Base-by-base conservation (phyloP, 1,140 invertebrate genomes). In the Ylistrum balloti region DNA sequence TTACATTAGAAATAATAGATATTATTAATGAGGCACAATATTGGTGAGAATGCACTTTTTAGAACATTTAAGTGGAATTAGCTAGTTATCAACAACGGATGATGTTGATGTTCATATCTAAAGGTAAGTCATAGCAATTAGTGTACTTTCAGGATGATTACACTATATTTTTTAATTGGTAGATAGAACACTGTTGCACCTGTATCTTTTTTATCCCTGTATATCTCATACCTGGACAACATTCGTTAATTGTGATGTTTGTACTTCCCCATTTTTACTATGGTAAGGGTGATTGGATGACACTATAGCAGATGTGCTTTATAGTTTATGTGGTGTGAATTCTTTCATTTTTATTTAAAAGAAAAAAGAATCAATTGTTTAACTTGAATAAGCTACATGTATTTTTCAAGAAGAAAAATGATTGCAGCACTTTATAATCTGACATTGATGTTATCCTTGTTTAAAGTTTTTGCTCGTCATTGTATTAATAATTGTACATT, bases 211-310 rank as follows among this genome's bases (percentile, higher is more conserved):
- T n/a, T 74, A 0, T 48, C 45, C 20, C 45, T 17, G 1, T 17
- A 20, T n/a, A n/a, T 48, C 15, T 20, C 22, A 20, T 20, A 48
- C 3, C 45, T 17, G 11, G 11, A 20, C 35, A 38, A 38, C 45
- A 48, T 48, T 48, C 22, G 13, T 48, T 17, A 10, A 48, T 48
- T 48, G 13, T 17, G 22, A 17, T 17, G 20, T 48, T 1, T 48
- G 11, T 17, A 17, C 1, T 48, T 17, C n/a, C 56, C n/a, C n/a
- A 17, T 5, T 28, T 17, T 74, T 74, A 74, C 56, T 28, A 28
- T 74, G 15, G 56, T 74, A 74, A 74, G 56, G 56, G 56, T 74
- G 56, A 74, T 74, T 28, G 56, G 56, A 74, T 74, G 56, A n/a
- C 56, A 74, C 5, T 28, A 28, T 74, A 17, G 11, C n/a, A 28